These are phyloP conservation scores for Electrona antarctica DNA, from an alignment of 2,113 vertebrate genomes.

Conservation along the genomic window DNA sequence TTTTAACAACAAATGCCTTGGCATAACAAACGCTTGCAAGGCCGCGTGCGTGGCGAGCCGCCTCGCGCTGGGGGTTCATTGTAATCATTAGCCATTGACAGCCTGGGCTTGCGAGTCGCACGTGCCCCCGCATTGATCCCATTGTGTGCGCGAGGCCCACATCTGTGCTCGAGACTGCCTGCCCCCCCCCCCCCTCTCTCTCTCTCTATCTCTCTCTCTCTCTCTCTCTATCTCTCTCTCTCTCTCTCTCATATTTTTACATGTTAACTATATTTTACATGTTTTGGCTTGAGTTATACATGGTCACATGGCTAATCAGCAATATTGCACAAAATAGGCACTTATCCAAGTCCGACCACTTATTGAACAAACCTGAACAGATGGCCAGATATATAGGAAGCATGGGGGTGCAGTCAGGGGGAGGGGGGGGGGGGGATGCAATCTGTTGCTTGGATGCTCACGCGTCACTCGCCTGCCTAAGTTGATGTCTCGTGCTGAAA, in stretches of 20 bases:
- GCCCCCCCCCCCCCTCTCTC: slow-evolving; percentile 4
- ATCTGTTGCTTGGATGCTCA: slow-evolving; percentile 76
- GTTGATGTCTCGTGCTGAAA: slow-evolving; percentile 72
- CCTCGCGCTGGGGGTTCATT: slow-evolving; percentile 72
- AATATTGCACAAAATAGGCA: slow-evolving; percentile 51
- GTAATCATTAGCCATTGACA: slow-evolving; percentile 67
- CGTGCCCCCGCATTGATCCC: slow-evolving; percentile 81
- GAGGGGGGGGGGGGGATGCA: slow-evolving; percentile 41
- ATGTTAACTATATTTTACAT: slow-evolving; percentile 5
- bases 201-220: slow-evolving; percentile 4
- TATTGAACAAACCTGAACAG: slow-evolving; percentile 69
- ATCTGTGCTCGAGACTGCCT: slow-evolving; percentile 54
- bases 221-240: neutral
- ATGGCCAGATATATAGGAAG: slow-evolving; percentile 70
- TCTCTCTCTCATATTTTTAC: neutral
- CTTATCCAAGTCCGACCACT: slow-evolving; percentile 70
- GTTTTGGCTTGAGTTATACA: slow-evolving; percentile 11
- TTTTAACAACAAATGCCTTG: slow-evolving; percentile 50
- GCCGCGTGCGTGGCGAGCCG: slow-evolving; percentile 63
- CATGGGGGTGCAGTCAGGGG: slow-evolving; percentile 5
- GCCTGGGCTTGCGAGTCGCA: slow-evolving; percentile 75
- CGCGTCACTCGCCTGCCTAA: slow-evolving; percentile 65
- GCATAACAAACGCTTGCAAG: slow-evolving; percentile 61
- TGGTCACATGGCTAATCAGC: slow-evolving; percentile 50
- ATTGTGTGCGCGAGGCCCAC: slow-evolving; percentile 71